A percentile compares a stretch with the other conserved stretches of the same genome.
Conservation (phyloP, 2,888 invertebrate species). For the Clostera curtula region DNA sequence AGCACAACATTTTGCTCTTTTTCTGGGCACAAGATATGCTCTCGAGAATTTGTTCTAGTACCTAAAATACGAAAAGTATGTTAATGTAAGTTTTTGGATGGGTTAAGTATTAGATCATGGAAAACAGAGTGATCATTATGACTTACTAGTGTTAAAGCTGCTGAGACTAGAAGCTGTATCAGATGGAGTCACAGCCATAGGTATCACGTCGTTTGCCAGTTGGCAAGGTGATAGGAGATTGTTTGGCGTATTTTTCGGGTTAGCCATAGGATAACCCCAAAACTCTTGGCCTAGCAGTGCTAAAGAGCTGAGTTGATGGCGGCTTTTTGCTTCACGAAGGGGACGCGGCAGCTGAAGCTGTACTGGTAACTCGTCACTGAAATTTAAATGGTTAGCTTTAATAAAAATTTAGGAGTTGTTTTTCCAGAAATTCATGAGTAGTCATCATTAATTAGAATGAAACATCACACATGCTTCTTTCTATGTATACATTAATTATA, state of each 20-base stretch:
- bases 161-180: constrained; percentile 84
- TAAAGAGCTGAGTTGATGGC: constrained; percentile 92
- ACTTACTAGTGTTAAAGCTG: constrained; percentile 79
- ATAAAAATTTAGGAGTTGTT: too few relatives aligned
- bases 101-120: neutral
- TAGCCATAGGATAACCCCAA: constrained; percentile 88
- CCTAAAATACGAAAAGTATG: constrained; percentile 29
- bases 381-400: constrained; percentile 24
- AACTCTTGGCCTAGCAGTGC: constrained; percentile 93
- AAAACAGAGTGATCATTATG: neutral
- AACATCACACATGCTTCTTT: too few relatives aligned
- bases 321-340: constrained; percentile 89
- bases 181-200: constrained; percentile 74
- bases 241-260: constrained; percentile 74
- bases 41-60: constrained; percentile 55
- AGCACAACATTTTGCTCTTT: constrained; percentile 80
- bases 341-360: constrained; percentile 90
- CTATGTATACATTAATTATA: too few relatives aligned
- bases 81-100: neutral
- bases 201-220: constrained; percentile 49
- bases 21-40: constrained; percentile 53
- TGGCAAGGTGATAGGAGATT: constrained; percentile 54
- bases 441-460: too few relatives aligned
- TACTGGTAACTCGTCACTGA: constrained; percentile 93
- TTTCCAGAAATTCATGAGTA: too few relatives aligned